Conservation (phyloP, 64 coral and sea anemone species). For the Exaiptasia diaphana region DNA sequence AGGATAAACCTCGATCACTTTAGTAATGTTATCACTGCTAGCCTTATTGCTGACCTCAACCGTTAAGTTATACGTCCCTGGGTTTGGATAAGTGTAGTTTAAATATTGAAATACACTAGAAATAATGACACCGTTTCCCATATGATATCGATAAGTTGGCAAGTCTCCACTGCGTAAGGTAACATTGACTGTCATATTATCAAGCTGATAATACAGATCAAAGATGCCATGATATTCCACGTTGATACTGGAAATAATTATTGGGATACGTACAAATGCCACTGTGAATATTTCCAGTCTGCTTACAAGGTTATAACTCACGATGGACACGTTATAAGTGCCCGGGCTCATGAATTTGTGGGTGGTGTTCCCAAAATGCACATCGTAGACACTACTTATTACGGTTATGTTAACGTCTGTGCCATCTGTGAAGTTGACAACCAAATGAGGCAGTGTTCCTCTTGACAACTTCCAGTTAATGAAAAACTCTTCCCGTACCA, state of each 20-base stretch:
- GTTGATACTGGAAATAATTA: neutral
- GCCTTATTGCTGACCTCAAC: constrained; percentile 13
- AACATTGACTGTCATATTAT: neutral
- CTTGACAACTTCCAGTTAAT: neutral
- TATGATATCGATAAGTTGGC: neutral
- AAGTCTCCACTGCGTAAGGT: neutral
- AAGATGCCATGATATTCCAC: neutral
- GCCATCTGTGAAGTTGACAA: neutral
- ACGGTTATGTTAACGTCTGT: neutral
- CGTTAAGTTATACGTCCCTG: neutral
- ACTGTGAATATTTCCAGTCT: neutral
- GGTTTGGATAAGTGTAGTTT: neutral
- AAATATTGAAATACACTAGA: neutral
- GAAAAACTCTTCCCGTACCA: neutral
- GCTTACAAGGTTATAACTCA: neutral
- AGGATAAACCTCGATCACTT: neutral
- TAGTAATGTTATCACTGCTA: constrained; percentile 5
- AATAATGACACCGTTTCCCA: neutral
- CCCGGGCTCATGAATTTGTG: neutral
- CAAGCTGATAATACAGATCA: neutral
- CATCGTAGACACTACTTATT: neutral
- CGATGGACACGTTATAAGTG: neutral
- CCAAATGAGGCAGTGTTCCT: neutral
- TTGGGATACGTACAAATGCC: neutral
- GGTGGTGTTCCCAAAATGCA: neutral